Evolutionary conservation across 2,113 vertebrate genomes (phyloP), one percentile per base, ranked within the genome.

Genomic region (Engraulis encrasicolus): DNA sequence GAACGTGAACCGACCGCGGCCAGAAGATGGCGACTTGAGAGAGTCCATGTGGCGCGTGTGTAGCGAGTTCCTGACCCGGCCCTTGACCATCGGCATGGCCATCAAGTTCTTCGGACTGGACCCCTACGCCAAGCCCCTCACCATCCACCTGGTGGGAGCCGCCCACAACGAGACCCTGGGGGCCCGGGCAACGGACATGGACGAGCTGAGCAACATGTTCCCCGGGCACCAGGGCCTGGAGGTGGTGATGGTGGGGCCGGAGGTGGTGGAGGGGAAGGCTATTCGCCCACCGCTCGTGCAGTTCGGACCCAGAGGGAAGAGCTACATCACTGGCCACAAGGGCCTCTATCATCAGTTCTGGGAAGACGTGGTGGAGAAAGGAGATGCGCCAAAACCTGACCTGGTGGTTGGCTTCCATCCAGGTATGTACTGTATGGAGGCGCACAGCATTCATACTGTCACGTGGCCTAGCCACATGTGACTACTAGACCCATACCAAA

Each of bases 351-450:
- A 99, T 0, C 90, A 97, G 87, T 99, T 98, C 93, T 99, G 97
- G 97, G 98, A 99, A 87, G 96, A 96, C 2, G 87, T 96, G 0
- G 94, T 99, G 91, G 97, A 98, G 92, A 96, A 91, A 48, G 93
- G 95, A 78, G 91, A 94, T 87, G 95, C 93, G 0, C 83, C 96
- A 3, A 95, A 85, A 82, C 97, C 98, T 0, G 95, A 98, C 83
- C 90, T 99, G 54, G 97, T 98, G 81, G 96, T 97, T 27, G 97
- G 96, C 52, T 99, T 99, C 88, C 98, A 99, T 88, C 98, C 98
- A 1, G 98, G 98, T 99, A 93, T 27, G n/a, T n/a, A n/a, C n/a
- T n/a, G n/a, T n/a, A n/a, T n/a, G n/a, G n/a, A n/a, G 6, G 37
- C 38, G 27, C 34, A 34, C 66, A 74, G 23, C 3, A 71, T 12